Evolutionary conservation across 2,113 vertebrate genomes (phyloP).

Genomic region (pig (Sus scrofa)): DNA sequence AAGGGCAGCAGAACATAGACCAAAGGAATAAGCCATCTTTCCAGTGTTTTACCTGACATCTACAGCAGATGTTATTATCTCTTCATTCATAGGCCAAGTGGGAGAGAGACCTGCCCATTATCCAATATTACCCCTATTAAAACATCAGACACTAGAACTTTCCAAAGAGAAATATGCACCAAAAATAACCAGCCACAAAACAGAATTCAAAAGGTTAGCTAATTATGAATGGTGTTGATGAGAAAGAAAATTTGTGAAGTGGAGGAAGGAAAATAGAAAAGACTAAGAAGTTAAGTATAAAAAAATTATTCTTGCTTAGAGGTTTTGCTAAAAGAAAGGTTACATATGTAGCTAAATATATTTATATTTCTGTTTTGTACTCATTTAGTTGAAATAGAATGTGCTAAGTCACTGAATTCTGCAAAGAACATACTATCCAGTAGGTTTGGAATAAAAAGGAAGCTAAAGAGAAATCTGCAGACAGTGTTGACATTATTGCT

Average conservation of each 20-base stretch:
- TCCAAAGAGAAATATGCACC: not conserved
- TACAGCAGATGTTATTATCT: not conserved
- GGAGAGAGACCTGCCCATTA: not conserved
- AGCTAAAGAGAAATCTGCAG: not conserved
- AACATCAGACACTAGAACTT: not conserved
- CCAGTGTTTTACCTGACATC: not conserved
- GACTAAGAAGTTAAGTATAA: not conserved
- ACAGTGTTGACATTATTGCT: not conserved
- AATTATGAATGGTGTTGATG: not conserved
- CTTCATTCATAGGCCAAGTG: not conserved
- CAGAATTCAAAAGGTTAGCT: not conserved
- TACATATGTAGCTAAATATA: not conserved
- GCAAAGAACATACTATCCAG: not conserved
- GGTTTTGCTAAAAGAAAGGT: not conserved
- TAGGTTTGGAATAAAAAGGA: not conserved
- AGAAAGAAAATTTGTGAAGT: not conserved
- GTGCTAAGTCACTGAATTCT: not conserved
- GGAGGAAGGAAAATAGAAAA: not conserved
- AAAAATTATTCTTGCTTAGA: not conserved
- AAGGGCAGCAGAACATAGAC: not conserved
- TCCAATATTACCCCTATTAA: not conserved
- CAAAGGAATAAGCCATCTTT: not conserved
- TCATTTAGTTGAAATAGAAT: slow-evolving; percentile 12
- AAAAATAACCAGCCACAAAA: not conserved
- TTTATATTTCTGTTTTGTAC: not conserved